These are phyloP conservation scores for Caenorhabditis tropicalis DNA, from an alignment of 1,140 invertebrate genomes.

Conservation along the genomic window DNA sequence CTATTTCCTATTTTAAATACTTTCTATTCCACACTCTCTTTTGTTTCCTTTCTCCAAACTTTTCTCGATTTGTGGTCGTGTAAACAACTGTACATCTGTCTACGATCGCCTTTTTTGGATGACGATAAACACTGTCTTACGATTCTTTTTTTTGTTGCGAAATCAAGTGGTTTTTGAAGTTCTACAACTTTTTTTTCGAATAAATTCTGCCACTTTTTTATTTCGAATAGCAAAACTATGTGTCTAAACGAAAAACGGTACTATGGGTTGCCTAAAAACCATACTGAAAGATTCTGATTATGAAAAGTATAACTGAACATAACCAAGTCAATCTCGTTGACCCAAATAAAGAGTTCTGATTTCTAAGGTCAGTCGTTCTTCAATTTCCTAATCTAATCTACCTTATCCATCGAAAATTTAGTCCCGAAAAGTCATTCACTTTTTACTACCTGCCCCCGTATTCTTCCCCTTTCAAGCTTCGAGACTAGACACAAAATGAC, in stretches of 20 bases:
- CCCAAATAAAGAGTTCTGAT: no score
- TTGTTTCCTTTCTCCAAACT: neutral
- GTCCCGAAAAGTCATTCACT: constrained; percentile 21
- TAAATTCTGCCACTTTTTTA: no score
- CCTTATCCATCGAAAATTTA: neutral
- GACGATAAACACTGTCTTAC: neutral
- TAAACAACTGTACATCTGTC: constrained; percentile 27
- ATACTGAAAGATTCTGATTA: no score
- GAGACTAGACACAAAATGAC: neutral
- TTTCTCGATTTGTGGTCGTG: constrained; percentile 35
- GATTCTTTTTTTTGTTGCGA: neutral
- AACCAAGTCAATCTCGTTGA: no score
- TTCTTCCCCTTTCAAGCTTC: constrained; percentile 9
- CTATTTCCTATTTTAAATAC: constrained; percentile 15
- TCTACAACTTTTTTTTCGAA: no score
- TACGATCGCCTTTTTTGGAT: neutral
- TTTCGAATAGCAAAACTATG: no score
- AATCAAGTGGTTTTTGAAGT: constrained; percentile 4
- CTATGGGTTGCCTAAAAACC: no score
- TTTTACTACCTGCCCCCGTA: neutral
- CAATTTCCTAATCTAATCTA: neutral
- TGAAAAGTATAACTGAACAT: no score
- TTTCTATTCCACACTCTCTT: neutral
- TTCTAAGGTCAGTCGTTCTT: no score
- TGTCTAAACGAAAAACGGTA: no score